Conservation (phyloP, 2,113 vertebrate species). For the Candoia aspera region DNA sequence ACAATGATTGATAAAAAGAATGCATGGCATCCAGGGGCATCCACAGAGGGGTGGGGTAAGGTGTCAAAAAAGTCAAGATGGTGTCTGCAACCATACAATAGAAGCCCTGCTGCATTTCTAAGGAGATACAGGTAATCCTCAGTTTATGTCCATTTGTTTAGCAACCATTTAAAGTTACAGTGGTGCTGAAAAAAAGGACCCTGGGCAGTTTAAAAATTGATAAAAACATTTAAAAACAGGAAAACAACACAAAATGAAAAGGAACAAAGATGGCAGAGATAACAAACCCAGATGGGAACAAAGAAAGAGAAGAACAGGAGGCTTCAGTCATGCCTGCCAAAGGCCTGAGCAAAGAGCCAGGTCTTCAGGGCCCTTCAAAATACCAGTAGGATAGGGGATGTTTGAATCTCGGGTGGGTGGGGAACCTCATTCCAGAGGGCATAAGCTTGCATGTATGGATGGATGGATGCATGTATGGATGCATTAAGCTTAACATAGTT, state of each 20-base stretch:
- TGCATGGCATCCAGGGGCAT: not conserved
- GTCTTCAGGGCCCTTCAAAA: not conserved
- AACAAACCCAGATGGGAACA: not conserved
- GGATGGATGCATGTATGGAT: not conserved
- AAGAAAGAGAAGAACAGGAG: not conserved
- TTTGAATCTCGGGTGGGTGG: not conserved
- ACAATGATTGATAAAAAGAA: not conserved
- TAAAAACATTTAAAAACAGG: not conserved
- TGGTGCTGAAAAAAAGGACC: too few relatives aligned
- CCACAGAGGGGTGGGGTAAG: not conserved
- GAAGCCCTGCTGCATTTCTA: not conserved
- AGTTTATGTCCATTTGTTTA: too few relatives aligned
- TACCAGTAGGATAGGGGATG: not conserved
- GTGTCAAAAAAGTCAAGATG: not conserved
- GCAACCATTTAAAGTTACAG: too few relatives aligned
- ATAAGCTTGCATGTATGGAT: not conserved
- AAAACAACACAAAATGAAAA: not conserved
- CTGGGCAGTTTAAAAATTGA: not conserved
- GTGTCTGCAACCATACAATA: not conserved
- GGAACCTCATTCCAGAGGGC: not conserved
- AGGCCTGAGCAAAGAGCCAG: not conserved
- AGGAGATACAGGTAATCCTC: too few relatives aligned
- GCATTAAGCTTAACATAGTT: not conserved
- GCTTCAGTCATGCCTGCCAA: not conserved
- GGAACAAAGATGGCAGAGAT: not conserved